These are phyloP conservation scores for Ylistrum balloti DNA, from an alignment of 1,140 invertebrate genomes.

Conservation along the genomic window DNA sequence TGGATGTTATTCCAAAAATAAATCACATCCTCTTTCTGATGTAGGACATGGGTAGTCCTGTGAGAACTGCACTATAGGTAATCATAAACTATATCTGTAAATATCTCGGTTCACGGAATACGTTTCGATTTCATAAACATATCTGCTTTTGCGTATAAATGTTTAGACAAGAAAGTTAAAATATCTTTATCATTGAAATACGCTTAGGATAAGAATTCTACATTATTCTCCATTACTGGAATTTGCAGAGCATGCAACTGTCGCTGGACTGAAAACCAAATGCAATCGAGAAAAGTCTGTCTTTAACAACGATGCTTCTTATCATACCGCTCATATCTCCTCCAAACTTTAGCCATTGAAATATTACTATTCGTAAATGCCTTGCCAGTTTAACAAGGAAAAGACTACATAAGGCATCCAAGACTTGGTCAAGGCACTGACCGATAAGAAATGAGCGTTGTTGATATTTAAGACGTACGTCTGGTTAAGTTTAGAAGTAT, in stretches of 20 bases:
- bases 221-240: no score
- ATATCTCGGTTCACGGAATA: not conserved
- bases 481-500: no score
- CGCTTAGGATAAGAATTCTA: no score
- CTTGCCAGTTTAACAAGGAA: not conserved
- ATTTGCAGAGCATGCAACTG: no score
- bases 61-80: not conserved
- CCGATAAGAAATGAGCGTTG: not conserved
- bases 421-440: conserved; percentile 4
- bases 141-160: not conserved
- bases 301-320: no score
- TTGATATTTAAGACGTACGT: not conserved
- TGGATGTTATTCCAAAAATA: not conserved
- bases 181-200: not conserved
- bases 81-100: not conserved
- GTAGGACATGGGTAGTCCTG: not conserved
- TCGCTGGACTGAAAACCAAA: no score
- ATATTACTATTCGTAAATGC: no score
- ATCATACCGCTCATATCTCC: no score
- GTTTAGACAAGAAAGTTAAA: not conserved
- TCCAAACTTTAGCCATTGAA: no score
- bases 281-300: no score
- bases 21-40: not conserved
- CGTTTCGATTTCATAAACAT: not conserved
- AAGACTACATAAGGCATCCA: not conserved